Conservation (phyloP, 2,888 invertebrate species). For the Cremastinae sp. region DNA sequence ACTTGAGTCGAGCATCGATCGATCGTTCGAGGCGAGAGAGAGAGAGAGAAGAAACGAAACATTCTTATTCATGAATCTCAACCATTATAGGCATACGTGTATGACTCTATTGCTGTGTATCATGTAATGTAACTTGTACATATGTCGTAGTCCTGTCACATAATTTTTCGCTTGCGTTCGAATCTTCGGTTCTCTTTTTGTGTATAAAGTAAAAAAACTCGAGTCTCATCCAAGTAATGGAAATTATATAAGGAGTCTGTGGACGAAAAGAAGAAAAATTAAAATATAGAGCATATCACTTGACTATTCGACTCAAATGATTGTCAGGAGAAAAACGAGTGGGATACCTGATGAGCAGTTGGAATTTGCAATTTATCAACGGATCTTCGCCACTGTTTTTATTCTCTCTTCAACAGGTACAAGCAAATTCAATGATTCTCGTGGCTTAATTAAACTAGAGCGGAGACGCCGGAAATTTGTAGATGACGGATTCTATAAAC, state of each 20-base stretch:
- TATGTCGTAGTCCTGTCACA: slow-evolving; percentile 73
- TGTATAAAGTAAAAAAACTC: slow-evolving; percentile 70
- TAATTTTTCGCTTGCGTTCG: slow-evolving; percentile 73
- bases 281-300: slow-evolving; percentile 73
- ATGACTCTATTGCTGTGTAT: slow-evolving; percentile 75
- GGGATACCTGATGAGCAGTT: neutral
- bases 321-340: neutral
- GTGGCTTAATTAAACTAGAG: slow-evolving; percentile 21
- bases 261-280: slow-evolving; percentile 66
- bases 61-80: slow-evolving; percentile 54
- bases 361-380: slow-evolving; percentile 56
- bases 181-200: slow-evolving; percentile 65
- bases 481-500: slow-evolving; percentile 29
- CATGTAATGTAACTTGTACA: slow-evolving; percentile 77
- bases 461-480: slow-evolving; percentile 21
- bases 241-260: slow-evolving; percentile 67
- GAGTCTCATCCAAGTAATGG: slow-evolving; percentile 67
- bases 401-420: slow-evolving; percentile 37
- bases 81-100: slow-evolving; percentile 67
- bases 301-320: slow-evolving; percentile 46
- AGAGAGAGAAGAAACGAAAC: slow-evolving; percentile 37
- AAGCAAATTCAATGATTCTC: slow-evolving; percentile 32
- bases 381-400: slow-evolving; percentile 49
- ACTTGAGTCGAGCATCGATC: slow-evolving; percentile 48
- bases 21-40: slow-evolving; percentile 20